Percentiles rank a stretch among this genome's conserved stretches.
phyloP scores from a whole-genome alignment of 2,888 invertebrate species.

The Hanleya hanleyi region DNA sequence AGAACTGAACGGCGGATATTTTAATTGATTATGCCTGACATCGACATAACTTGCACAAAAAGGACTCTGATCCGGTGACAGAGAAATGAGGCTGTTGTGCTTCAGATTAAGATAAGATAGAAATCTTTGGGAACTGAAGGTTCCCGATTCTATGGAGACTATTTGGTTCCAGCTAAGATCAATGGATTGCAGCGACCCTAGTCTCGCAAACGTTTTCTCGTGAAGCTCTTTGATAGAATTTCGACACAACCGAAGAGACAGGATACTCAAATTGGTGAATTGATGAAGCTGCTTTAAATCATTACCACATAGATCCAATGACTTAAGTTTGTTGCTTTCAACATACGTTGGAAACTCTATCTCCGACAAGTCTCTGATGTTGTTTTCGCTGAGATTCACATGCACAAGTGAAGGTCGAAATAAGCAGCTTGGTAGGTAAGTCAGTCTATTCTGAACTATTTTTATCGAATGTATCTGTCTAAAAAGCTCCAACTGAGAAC shows the following conservation, averaged over 20 bases:
- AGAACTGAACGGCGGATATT: neutral
- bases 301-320: neutral
- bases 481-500: no score
- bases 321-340: neutral
- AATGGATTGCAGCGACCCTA: neutral
- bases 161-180: slow-evolving; percentile 6
- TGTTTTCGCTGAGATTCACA: neutral
- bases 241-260: neutral
- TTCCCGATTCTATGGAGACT: neutral
- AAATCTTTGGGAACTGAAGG: neutral
- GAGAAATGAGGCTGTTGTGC: neutral
- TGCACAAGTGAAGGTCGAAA: neutral
- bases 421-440: neutral
- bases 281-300: neutral
- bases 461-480: neutral
- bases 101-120: neutral
- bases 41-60: neutral
- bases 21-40: neutral
- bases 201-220: neutral
- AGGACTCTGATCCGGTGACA: neutral
- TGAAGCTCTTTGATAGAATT: neutral
- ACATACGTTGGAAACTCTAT: neutral
- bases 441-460: neutral
- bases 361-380: neutral
- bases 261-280: neutral